These are phyloP conservation scores for Gryllus bimaculatus DNA, from an alignment of 1,140 invertebrate genomes.

Conservation along the genomic window DNA sequence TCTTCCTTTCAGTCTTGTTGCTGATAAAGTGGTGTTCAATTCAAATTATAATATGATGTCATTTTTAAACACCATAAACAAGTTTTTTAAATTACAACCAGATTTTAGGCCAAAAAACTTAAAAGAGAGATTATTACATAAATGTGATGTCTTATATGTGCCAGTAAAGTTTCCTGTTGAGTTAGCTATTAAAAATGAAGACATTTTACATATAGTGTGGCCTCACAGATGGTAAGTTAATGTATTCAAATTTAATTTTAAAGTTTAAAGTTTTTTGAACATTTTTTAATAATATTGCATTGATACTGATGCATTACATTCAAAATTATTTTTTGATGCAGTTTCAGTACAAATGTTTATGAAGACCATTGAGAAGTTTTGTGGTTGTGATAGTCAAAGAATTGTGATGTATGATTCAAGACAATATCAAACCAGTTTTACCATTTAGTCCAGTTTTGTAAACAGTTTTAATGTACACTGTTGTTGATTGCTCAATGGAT, in stretches of 20 bases:
- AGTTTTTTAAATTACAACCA: slow-evolving; percentile 56
- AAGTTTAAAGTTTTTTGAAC: too few relatives aligned
- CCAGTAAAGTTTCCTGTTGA: slow-evolving; percentile 42
- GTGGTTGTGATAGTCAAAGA: too few relatives aligned
- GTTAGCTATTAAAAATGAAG: slow-evolving; percentile 26
- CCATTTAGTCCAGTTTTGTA: too few relatives aligned
- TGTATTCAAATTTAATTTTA: neutral
- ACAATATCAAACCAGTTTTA: too few relatives aligned
- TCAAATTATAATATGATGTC: slow-evolving; percentile 58
- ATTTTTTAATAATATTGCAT: too few relatives aligned
- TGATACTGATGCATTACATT: too few relatives aligned
- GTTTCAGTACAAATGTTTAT: too few relatives aligned
- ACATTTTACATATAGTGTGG: slow-evolving; percentile 57
- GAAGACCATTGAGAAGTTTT: too few relatives aligned
- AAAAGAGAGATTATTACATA: slow-evolving; percentile 43
- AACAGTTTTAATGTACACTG: too few relatives aligned
- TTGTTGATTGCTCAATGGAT: too few relatives aligned
- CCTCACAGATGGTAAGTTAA: slow-evolving; percentile 56
- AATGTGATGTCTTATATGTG: slow-evolving; percentile 57
- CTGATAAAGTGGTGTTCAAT: slow-evolving; percentile 63
- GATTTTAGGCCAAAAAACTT: slow-evolving; percentile 50
- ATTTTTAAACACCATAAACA: slow-evolving; percentile 51
- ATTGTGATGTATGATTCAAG: too few relatives aligned
- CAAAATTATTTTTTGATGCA: too few relatives aligned
- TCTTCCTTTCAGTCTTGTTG: slow-evolving; percentile 48